These are phyloP conservation scores for Dryococelus australis DNA, from an alignment of 2,888 invertebrate genomes.

Conservation along the genomic window DNA sequence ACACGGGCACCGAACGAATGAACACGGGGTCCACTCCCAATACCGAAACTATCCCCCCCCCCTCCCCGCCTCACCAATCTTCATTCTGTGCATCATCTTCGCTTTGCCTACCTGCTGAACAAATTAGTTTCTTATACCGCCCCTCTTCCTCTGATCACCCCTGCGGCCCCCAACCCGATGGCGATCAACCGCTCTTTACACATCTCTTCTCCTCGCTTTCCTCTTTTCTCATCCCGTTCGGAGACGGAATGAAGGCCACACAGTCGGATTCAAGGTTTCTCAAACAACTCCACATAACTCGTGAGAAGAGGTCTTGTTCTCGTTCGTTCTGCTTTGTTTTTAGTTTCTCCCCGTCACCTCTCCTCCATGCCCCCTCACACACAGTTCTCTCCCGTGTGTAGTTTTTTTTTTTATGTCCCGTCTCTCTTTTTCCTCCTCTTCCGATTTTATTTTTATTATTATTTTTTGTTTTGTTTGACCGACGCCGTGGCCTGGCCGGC, in stretches of 20 bases:
- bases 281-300: background rate
- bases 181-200: background rate
- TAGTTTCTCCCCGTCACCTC: background rate
- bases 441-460: background rate
- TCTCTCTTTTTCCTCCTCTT: background rate
- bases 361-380: background rate
- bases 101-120: background rate
- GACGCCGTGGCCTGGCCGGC: background rate
- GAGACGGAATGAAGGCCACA: background rate
- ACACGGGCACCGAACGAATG: background rate
- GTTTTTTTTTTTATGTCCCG: background rate
- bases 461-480: background rate
- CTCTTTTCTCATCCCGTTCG: background rate
- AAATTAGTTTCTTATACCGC: conserved; percentile 10
- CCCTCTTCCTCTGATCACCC: background rate
- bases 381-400: background rate
- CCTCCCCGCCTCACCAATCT: too few relatives aligned
- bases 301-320: conserved; percentile 16
- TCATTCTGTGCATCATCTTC: background rate
- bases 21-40: background rate
- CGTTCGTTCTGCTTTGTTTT: background rate
- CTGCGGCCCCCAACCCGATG: background rate
- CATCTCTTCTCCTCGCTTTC: background rate
- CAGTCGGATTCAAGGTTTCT: background rate
- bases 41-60: background rate